Base-by-base conservation (phyloP, 1,140 invertebrate genomes). In the Heterodera carotae region DNA sequence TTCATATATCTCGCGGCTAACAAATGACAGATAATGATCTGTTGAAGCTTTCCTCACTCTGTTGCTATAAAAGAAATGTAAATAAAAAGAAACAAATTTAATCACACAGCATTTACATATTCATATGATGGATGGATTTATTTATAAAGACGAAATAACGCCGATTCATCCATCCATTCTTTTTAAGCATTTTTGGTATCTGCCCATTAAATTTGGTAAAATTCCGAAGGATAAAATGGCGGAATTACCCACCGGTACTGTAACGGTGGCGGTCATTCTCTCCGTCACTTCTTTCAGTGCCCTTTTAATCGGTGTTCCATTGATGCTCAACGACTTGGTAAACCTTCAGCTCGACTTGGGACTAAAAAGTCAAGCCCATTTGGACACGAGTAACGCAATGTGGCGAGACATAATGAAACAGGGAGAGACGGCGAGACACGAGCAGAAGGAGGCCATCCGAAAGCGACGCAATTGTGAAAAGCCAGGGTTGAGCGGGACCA, bases 401-500 rank as follows among this genome's bases (percentile, higher is more conserved):
- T 82, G 81, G 81, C 70, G 73, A 33, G 81, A 82, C 39, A 25
- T 82, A 15, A 82, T 82, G 81, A 34, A 62, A n/a, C 69, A 82
- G 64, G 48, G 59, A 15, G 68, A 76, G 33, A 70, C 69, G 18
- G 81, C 60, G 25, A 56, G 77, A 29, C 27, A 62, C 10, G 33
- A 72, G 27, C 10, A 66, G 29, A 62, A 69, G 48, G 5, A 67
- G 43, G 34, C 48, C n/a, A 36, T 15, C 7, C 80, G 74, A n/a
- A 27, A 62, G 22, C 73, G 70, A 8, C 69, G 76, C n/a, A 80
- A 81, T 76, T 81, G 79, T 81, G 73, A 34, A 12, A 7, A 71
- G n/a, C n/a, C n/a, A 43, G 39, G 39, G 39, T 8, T 12, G 39
- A 12, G n/a, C n/a, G n/a, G n/a, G n/a, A n/a, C n/a, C n/a, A n/a